These are phyloP conservation scores for Lycaena phlaeas DNA, from an alignment of 2,888 invertebrate genomes.

Conservation along the genomic window DNA sequence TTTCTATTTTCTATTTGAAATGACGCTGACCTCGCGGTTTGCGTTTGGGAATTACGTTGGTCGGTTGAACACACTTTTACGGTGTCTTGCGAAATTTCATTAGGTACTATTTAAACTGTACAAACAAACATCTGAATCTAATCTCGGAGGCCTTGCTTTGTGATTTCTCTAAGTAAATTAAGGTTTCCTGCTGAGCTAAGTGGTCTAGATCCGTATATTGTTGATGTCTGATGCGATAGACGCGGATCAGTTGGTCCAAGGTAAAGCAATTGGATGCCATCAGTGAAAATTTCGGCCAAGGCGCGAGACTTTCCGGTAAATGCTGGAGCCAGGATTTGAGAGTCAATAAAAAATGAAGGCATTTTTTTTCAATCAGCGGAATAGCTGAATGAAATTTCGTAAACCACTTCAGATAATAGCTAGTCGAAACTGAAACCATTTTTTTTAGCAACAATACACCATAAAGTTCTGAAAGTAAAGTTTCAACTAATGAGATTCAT, in stretches of 20 bases:
- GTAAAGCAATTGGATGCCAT: background rate
- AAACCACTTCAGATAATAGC: too few species aligned
- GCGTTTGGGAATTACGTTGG: too few species aligned
- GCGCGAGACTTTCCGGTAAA: too few species aligned
- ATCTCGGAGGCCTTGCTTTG: slow-evolving; percentile 7
- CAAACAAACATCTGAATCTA: background rate
- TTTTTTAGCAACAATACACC: too few species aligned
- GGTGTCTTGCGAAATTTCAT: background rate
- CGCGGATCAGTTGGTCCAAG: background rate
- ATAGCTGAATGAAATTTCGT: too few species aligned
- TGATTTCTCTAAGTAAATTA: background rate
- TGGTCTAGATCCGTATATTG: background rate
- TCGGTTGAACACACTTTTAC: background rate
- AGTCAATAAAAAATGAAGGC: too few species aligned
- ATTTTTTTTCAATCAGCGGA: too few species aligned
- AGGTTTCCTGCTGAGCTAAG: background rate
- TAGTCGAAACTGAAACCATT: too few species aligned
- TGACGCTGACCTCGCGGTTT: background rate
- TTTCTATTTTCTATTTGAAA: background rate
- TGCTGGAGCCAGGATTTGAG: too few species aligned
- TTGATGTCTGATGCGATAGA: too few species aligned
- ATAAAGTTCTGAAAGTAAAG: too few species aligned
- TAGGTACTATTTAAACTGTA: background rate
- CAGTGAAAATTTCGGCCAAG: background rate
- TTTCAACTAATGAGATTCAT: too few species aligned